A percentile compares a stretch with the other conserved stretches of the same genome.
Evolutionary conservation across 2,888 invertebrate species (phyloP).

Genomic region (Sinohyriopsis cumingii): DNA sequence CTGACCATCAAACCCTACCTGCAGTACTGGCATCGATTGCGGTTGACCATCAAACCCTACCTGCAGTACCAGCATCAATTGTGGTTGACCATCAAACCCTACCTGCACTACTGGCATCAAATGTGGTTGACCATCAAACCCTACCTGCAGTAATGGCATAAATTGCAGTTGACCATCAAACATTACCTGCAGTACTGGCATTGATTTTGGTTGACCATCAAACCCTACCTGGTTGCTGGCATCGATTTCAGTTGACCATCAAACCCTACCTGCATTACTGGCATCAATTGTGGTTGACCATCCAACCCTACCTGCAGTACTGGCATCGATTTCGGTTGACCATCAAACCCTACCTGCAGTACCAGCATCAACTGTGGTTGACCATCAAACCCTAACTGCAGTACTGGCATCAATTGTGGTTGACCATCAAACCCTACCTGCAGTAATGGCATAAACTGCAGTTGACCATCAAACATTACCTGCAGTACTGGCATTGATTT

Average conservation of each 20-base stretch:
- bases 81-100: conserved; percentile 62
- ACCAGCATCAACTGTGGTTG: conserved; percentile 70
- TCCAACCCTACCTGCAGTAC: conserved; percentile 61
- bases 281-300: conserved; percentile 69
- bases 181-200: conserved; percentile 69
- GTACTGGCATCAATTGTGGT: conserved; percentile 70
- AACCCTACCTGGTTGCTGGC: conserved; percentile 66
- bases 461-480: conserved; percentile 64
- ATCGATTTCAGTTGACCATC: conserved; percentile 68
- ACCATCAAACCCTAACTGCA: conserved; percentile 65
- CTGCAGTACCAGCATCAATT: conserved; percentile 71
- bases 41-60: conserved; percentile 62
- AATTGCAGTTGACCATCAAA: conserved; percentile 67
- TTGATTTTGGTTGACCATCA: conserved; percentile 68
- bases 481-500: conserved; percentile 70
- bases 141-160: conserved; percentile 70
- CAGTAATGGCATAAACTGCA: conserved; percentile 71
- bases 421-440: conserved; percentile 62
- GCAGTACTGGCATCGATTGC: conserved; percentile 71
- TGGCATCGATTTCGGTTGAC: conserved; percentile 70
- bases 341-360: conserved; percentile 64
- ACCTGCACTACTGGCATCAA: conserved; percentile 70
- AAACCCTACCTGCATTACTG: conserved; percentile 67
- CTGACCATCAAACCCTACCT: conserved; percentile 64
- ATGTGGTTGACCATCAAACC: conserved; percentile 66